A percentile compares a stretch with the other conserved stretches of the same genome.
These are phyloP conservation scores for Mythimna pallens DNA, from an alignment of 2,888 invertebrate genomes.

Conservation along the genomic window DNA sequence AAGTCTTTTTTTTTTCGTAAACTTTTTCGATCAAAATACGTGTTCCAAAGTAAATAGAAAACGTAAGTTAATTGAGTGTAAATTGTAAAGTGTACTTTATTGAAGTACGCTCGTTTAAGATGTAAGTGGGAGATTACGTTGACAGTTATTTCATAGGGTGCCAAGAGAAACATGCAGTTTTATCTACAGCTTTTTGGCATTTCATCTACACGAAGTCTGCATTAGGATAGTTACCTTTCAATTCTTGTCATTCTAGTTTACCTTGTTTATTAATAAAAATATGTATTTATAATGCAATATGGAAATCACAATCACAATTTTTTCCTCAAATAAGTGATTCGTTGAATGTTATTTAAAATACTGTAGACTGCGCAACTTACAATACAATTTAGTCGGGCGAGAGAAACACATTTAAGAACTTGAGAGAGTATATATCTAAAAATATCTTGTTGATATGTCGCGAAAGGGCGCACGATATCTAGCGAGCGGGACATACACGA, in stretches of 20 bases:
- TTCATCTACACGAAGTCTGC: conserved; percentile 5
- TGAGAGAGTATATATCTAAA: conserved; percentile 45
- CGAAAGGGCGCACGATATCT: conserved; percentile 56
- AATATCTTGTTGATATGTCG: conserved; percentile 51
- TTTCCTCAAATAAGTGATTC: conserved; percentile 11
- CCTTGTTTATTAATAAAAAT: not conserved
- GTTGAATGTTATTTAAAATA: not conserved
- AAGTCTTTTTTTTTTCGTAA: conserved; percentile 48
- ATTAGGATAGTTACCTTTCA: not conserved
- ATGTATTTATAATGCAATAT: not conserved
- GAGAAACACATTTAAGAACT: conserved; percentile 32
- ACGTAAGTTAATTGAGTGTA: conserved; percentile 52
- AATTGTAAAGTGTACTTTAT: conserved; percentile 41
- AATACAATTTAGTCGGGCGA: conserved; percentile 16
- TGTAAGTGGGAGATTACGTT: conserved; percentile 24
- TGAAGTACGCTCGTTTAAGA: conserved; percentile 42
- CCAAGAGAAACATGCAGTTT: conserved; percentile 24
- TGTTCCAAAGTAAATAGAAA: conserved; percentile 54
- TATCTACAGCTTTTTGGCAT: not conserved
- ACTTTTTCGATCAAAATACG: conserved; percentile 55
- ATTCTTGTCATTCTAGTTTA: not conserved
- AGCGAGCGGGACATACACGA: conserved; percentile 34
- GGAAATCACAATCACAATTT: not conserved
- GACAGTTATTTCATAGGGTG: conserved; percentile 49
- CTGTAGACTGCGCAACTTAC: not conserved